Percentiles rank a stretch among this genome's conserved stretches.
These are phyloP conservation scores for Nesidiocoris tenuis DNA, from an alignment of 2,888 invertebrate genomes.

Conservation along the genomic window DNA sequence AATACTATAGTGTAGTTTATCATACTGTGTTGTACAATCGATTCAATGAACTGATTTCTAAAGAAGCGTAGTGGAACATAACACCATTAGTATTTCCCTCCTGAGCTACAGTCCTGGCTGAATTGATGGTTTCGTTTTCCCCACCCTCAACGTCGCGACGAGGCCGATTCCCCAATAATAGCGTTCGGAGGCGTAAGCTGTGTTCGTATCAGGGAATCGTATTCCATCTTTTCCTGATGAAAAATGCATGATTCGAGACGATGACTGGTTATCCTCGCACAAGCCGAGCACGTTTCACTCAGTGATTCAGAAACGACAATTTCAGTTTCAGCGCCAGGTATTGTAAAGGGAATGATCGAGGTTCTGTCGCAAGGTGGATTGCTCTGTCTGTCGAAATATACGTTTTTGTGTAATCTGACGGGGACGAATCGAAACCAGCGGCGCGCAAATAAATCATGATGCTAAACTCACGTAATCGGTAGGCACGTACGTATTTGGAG, in stretches of 20 bases:
- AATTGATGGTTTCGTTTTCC: not conserved
- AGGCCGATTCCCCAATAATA: not conserved
- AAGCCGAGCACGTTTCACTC: not conserved
- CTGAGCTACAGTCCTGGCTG: not conserved
- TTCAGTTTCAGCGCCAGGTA: not conserved
- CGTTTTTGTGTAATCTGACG: too few species aligned
- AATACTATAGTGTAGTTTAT: too few species aligned
- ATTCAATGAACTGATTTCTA: too few species aligned
- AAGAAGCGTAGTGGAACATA: too few species aligned
- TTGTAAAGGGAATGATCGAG: not conserved
- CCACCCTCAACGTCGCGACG: not conserved
- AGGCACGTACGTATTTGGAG: too few species aligned
- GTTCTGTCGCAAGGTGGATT: too few species aligned
- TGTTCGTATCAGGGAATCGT: not conserved
- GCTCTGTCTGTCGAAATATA: too few species aligned
- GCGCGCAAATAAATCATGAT: too few species aligned
- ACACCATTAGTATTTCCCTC: not conserved
- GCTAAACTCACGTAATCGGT: too few species aligned
- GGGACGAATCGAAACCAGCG: too few species aligned
- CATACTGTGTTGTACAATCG: too few species aligned
- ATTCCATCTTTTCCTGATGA: not conserved
- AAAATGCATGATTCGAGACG: not conserved
- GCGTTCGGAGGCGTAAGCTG: not conserved
- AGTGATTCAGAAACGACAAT: not conserved
- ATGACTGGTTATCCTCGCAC: not conserved